Evolutionary conservation across 2,113 vertebrate genomes (phyloP).

Genomic region (Orientallactaga bullata): DNA sequence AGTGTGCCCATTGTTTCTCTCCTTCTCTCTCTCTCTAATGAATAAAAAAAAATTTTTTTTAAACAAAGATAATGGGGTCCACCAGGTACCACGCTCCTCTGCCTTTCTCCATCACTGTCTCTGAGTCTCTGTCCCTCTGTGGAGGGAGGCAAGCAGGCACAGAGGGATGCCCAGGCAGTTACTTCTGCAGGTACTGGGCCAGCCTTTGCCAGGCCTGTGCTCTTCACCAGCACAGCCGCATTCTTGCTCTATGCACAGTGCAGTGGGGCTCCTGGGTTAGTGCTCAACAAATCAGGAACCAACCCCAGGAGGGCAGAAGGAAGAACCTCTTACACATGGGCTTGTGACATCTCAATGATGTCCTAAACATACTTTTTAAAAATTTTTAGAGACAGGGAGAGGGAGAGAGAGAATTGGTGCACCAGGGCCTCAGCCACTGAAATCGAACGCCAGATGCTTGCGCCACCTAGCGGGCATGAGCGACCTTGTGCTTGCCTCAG

Average conservation of each 20-base stretch:
- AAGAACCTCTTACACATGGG: neutral
- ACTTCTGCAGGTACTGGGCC: neutral
- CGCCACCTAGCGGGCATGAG: too few species aligned
- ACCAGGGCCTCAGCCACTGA: too few species aligned
- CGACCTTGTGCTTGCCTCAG: too few species aligned
- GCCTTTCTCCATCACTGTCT: neutral
- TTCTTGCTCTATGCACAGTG: neutral
- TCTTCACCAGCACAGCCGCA: neutral
- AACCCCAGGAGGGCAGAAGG: neutral
- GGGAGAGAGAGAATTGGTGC: too few species aligned
- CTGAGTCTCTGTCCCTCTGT: neutral
- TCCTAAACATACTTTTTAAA: too few species aligned
- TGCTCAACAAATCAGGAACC: neutral
- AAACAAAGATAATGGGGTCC: neutral
- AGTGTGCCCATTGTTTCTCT: too few species aligned
- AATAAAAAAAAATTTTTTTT: too few species aligned
- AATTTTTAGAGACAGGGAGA: too few species aligned
- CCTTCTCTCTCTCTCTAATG: too few species aligned
- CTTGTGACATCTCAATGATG: neutral
- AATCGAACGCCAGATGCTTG: too few species aligned
- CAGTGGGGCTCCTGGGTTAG: neutral
- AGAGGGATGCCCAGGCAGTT: too few species aligned
- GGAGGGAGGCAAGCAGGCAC: neutral
- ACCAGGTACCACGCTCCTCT: neutral
- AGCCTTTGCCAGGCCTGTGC: neutral